Evolutionary conservation across 2,888 invertebrate genomes (phyloP).

Genomic region (Idaea straminata): DNA sequence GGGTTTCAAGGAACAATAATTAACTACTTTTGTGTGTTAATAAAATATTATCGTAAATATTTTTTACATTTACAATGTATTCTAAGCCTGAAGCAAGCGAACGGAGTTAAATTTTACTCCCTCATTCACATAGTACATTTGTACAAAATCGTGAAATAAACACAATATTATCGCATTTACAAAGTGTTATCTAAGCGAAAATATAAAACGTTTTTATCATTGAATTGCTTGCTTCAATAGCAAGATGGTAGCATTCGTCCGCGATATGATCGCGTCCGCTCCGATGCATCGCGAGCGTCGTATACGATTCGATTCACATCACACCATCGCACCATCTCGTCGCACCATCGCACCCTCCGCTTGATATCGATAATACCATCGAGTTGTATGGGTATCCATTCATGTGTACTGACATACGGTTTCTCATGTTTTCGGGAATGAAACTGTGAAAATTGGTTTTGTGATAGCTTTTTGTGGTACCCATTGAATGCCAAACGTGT

Average conservation of each 20-base stretch:
- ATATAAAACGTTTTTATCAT: background rate
- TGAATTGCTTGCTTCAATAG: background rate
- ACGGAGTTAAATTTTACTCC: too few relatives aligned
- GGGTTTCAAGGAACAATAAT: too few relatives aligned
- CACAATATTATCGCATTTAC: too few relatives aligned
- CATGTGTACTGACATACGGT: slow-evolving; percentile 1
- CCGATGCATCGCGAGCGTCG: background rate
- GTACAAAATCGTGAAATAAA: too few relatives aligned
- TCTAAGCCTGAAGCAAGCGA: too few relatives aligned
- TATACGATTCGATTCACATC: background rate
- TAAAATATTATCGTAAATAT: too few relatives aligned
- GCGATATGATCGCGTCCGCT: background rate
- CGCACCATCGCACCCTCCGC: background rate
- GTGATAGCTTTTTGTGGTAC: background rate
- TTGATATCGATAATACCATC: background rate
- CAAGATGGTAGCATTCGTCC: background rate
- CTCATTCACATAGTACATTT: too few relatives aligned
- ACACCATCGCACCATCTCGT: background rate
- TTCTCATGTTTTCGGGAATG: background rate
- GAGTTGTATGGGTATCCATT: background rate
- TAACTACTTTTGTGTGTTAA: too few relatives aligned
- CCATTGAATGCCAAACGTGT: background rate
- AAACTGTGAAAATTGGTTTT: background rate
- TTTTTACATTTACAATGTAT: too few relatives aligned
- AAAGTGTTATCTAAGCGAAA: background rate